Evolutionary conservation across 1,140 invertebrate species (phyloP), one percentile per base, ranked within the genome.

Genomic region (Agraylea sexmaculata): DNA sequence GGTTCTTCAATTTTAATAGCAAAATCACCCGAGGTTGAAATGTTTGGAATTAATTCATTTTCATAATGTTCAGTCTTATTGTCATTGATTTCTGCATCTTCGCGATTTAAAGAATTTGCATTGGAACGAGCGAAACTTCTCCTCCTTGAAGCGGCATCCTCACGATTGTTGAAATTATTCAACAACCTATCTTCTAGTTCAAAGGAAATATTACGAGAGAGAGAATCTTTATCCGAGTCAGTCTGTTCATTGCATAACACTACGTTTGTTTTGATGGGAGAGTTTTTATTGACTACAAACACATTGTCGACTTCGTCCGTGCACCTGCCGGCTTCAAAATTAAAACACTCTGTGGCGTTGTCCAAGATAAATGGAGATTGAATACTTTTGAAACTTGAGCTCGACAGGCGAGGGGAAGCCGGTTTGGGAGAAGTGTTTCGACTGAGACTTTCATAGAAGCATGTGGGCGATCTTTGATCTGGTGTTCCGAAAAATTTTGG

Each of bases 401-500:
- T 61, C 27, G 59, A 27, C 15, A 65, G 41, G 51, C 57, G 56
- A 6, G 64, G 64, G 3, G 64, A 65, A 34, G 52, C 58, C 13
- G 38, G 15, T 35, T 43, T 43, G 13, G 48, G 48, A 4, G 48
- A 50, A 18, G 44, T 63, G n/a, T 57, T 51, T 47, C 60, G 54
- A 36, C 60, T 66, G 17, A 57, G 48, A 49, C 62, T 53, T 35
- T 60, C 60, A n/a, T 54, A 54, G 28, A 65, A 52, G 3, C 54
- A 53, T 40, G 53, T 51, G 1, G 63, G 64, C 5, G 64, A 67
- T 33, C 59, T 64, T 0, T 59, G 61, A 1, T 60, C 62, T 0
- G 60, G 54, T 43, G 63, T 62, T 0, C 62, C 49, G 35, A 66
- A 67, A 45, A 66, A 68, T 49, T 59, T 57, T 0, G 63, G 62